phyloP scores from a whole-genome alignment of 2,888 invertebrate genomes.

The Philhelius pedissequus region DNA sequence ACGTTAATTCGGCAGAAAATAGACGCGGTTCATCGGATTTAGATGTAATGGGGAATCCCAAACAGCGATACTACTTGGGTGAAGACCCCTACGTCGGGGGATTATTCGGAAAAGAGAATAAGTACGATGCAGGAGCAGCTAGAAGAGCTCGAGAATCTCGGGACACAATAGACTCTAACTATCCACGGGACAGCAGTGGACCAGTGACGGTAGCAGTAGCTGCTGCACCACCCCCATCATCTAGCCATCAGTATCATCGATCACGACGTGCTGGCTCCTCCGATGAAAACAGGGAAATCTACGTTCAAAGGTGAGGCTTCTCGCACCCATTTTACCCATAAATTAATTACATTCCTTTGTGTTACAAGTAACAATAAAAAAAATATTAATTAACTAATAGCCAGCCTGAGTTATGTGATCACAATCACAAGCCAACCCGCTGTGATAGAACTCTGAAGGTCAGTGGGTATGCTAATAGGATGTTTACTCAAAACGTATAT shows the following conservation, averaged over 20 bases:
- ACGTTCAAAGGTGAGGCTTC: slow-evolving; percentile 79
- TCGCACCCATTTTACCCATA: not conserved
- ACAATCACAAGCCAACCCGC: slow-evolving; percentile 38
- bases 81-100: slow-evolving; percentile 92
- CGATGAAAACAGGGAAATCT: slow-evolving; percentile 70
- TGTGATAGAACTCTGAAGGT: slow-evolving; percentile 51
- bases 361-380: slow-evolving; percentile 24
- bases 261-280: slow-evolving; percentile 50
- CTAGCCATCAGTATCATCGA: slow-evolving; percentile 59
- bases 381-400: slow-evolving; percentile 9
- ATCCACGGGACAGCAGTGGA: slow-evolving; percentile 51
- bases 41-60: slow-evolving; percentile 80
- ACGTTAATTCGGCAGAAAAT: slow-evolving; percentile 50
- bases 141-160: slow-evolving; percentile 74
- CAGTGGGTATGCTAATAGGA: slow-evolving; percentile 63
- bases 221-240: slow-evolving; percentile 3
- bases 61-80: slow-evolving; percentile 90
- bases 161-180: slow-evolving; percentile 63
- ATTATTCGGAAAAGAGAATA: slow-evolving; percentile 91
- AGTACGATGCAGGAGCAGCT: slow-evolving; percentile 83
- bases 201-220: slow-evolving; percentile 10
- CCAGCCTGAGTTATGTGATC: slow-evolving; percentile 47
- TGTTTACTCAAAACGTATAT: slow-evolving; percentile 33
- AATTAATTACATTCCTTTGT: slow-evolving; percentile 35
- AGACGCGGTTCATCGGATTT: slow-evolving; percentile 72